These are phyloP conservation scores for Nymphalis urticae DNA, from an alignment of 2,888 invertebrate species.

Conservation along the genomic window DNA sequence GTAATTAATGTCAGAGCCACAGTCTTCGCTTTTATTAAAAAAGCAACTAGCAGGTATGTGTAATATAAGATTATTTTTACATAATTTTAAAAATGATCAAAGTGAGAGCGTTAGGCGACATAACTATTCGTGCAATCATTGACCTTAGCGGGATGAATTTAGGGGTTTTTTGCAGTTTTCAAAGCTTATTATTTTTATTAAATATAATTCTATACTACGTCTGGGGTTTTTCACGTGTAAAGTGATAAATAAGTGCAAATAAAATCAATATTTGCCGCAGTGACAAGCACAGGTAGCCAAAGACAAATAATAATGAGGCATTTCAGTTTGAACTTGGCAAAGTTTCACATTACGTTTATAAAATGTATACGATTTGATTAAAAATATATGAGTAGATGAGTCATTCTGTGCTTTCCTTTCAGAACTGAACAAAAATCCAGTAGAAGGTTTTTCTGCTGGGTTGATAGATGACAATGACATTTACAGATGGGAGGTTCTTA, in stretches of 20 bases:
- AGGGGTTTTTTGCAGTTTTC: constrained; percentile 54
- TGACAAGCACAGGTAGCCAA: constrained; percentile 64
- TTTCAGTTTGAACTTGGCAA: constrained; percentile 32
- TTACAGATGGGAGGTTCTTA: constrained; percentile 99
- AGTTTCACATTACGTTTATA: constrained; percentile 31
- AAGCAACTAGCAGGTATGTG: constrained; percentile 96
- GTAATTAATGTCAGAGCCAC: constrained; percentile 97
- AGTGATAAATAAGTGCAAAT: constrained; percentile 41
- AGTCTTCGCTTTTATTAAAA: constrained; percentile 96
- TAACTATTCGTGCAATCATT: constrained; percentile 68
- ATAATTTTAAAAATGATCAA: constrained; percentile 53
- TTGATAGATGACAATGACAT: constrained; percentile 99
- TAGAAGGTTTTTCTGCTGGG: constrained; percentile 99
- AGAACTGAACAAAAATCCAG: constrained; percentile 99
- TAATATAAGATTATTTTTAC: constrained; percentile 41
- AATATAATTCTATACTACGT: not conserved
- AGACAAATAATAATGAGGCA: constrained; percentile 43
- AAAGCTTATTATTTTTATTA: constrained; percentile 26
- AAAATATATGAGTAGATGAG: constrained; percentile 47
- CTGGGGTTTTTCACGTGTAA: constrained; percentile 9
- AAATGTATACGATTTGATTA: constrained; percentile 18
- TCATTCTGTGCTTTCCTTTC: constrained; percentile 61
- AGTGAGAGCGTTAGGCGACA: constrained; percentile 62
- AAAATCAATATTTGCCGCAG: constrained; percentile 74
- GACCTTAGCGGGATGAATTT: constrained; percentile 79